phyloP scores from a whole-genome alignment of 2,888 invertebrate species.

The Carterocephalus palaemon region DNA sequence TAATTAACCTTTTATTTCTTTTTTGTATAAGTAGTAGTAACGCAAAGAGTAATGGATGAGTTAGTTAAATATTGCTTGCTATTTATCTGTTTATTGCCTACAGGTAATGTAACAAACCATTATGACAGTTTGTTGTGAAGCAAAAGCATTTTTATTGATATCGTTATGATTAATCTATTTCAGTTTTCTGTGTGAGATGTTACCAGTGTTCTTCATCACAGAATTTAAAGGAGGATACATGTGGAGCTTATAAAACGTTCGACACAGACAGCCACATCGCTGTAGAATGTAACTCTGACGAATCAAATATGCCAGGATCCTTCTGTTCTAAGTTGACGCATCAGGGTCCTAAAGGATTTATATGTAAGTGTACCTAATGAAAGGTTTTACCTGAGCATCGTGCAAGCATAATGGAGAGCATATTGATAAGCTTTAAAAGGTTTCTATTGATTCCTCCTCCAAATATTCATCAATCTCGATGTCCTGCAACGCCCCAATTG shows the following conservation, averaged over 20 bases:
- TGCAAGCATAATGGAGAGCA: too few relatives aligned
- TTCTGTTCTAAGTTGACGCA: slow-evolving; percentile 97
- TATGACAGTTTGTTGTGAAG: too few relatives aligned
- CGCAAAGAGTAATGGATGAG: slow-evolving; percentile 27
- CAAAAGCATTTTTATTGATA: too few relatives aligned
- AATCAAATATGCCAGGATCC: slow-evolving; percentile 95
- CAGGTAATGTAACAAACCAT: too few relatives aligned
- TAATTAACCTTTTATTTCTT: too few relatives aligned
- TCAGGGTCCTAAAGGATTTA: slow-evolving; percentile 95
- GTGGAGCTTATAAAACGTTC: slow-evolving; percentile 93
- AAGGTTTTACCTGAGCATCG: too few relatives aligned
- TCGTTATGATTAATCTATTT: too few relatives aligned
- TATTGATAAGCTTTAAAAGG: too few relatives aligned
- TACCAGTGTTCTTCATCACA: slow-evolving; percentile 96
- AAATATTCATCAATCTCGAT: too few relatives aligned
- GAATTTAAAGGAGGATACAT: slow-evolving; percentile 87
- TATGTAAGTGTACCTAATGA: slow-evolving; percentile 88
- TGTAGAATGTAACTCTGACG: slow-evolving; percentile 95
- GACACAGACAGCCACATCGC: slow-evolving; percentile 91
- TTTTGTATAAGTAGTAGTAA: not conserved
- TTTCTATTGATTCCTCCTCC: too few relatives aligned
- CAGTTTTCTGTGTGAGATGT: slow-evolving; percentile 88
- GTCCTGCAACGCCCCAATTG: too few relatives aligned
- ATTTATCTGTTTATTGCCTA: slow-evolving; percentile 33
- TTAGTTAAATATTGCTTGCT: slow-evolving; percentile 29